phyloP scores from a whole-genome alignment of 2,113 vertebrate species.

The Eulemur rufifrons region DNA sequence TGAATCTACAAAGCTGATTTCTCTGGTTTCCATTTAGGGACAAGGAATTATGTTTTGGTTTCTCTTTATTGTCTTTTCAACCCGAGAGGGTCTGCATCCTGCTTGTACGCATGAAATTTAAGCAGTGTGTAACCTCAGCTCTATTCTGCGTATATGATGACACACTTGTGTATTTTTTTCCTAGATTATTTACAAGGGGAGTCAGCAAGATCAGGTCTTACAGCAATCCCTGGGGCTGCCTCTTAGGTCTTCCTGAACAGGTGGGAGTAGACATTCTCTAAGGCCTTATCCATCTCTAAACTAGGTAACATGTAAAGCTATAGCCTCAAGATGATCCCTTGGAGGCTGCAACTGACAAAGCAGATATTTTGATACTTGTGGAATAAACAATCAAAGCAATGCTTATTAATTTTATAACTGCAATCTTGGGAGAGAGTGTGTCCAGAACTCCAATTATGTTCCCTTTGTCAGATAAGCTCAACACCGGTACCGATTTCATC shows the following conservation, averaged over 20 bases:
- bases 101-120: background rate
- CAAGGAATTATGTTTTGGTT: background rate
- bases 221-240: background rate
- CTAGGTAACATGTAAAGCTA: background rate
- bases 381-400: background rate
- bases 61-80: background rate
- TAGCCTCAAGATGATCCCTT: background rate
- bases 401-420: background rate
- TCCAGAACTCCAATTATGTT: background rate
- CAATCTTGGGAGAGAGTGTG: background rate
- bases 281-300: background rate
- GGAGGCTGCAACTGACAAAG: background rate
- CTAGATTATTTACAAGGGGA: background rate
- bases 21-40: background rate
- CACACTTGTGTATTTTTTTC: fast-evolving
- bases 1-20: background rate
- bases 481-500: background rate
- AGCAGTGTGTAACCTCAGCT: background rate
- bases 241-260: background rate
- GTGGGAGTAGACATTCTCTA: background rate
- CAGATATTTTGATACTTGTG: background rate
- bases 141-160: background rate
- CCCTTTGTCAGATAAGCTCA: background rate
- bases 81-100: background rate
- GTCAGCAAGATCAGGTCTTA: background rate